Conservation (phyloP, 2,888 invertebrate genomes). For the Trissolcus brochymenae region DNA sequence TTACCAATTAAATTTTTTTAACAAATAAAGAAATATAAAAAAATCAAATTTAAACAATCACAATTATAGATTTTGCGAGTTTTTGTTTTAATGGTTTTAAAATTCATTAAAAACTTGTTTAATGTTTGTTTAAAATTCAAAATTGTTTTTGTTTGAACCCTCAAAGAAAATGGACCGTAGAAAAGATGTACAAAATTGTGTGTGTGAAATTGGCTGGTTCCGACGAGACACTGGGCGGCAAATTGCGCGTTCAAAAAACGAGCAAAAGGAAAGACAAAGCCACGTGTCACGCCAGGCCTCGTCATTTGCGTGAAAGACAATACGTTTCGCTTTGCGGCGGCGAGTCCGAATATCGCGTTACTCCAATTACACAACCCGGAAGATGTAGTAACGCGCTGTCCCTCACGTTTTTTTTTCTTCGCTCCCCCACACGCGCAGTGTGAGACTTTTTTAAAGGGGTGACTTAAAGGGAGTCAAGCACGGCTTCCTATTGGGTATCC, state of each 20-base stretch:
- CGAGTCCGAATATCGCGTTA: conserved; percentile 60
- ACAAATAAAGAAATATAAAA: too few species aligned
- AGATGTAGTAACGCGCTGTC: conserved; percentile 45
- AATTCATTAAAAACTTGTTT: too few species aligned
- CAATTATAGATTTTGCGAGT: too few species aligned
- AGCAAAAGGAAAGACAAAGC: conserved; percentile 15
- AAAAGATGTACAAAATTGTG: too few species aligned
- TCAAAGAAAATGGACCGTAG: too few species aligned
- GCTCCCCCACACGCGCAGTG: neutral
- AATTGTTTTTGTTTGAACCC: too few species aligned
- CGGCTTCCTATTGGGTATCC: conserved; percentile 50
- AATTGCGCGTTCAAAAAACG: neutral
- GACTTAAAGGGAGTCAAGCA: conserved; percentile 29
- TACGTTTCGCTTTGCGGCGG: conserved; percentile 50
- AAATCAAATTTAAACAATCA: too few species aligned
- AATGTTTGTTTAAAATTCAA: too few species aligned
- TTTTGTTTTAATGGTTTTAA: too few species aligned
- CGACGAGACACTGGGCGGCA: too few species aligned
- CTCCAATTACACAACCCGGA: conserved; percentile 57
- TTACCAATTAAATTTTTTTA: too few species aligned
- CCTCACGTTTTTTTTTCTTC: conserved; percentile 7
- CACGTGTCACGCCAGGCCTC: conserved; percentile 27
- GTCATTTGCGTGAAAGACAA: conserved; percentile 39
- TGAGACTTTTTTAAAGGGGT: conserved; percentile 22
- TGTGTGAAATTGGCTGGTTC: too few species aligned